Evolutionary conservation across 23 tunicate genomes (phyloP).

Genomic region (Botrylloides violaceus): DNA sequence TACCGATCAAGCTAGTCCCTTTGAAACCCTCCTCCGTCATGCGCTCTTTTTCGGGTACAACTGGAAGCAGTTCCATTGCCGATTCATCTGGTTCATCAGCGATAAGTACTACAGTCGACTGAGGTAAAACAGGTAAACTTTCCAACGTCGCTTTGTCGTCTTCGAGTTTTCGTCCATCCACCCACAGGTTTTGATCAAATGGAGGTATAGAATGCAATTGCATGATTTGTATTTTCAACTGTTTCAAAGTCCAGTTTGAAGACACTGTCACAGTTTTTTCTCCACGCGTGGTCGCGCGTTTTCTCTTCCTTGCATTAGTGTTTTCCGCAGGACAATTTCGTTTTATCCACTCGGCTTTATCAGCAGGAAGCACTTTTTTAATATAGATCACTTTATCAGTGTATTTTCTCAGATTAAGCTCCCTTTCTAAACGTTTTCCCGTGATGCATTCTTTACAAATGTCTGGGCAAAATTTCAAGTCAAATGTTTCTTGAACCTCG

Average conservation of each 20-base stretch:
- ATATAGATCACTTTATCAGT: slow-evolving; percentile 40
- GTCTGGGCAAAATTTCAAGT: slow-evolving; percentile 26
- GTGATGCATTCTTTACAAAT: slow-evolving; percentile 53
- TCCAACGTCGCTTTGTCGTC: slow-evolving; percentile 47
- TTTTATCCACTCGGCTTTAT: not conserved
- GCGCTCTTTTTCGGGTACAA: slow-evolving; percentile 30
- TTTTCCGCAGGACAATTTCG: not conserved
- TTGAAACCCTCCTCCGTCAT: slow-evolving; percentile 68
- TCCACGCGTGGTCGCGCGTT: slow-evolving; percentile 31
- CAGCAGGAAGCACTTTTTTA: slow-evolving; percentile 20
- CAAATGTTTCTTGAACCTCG: not conserved
- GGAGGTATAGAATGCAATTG: slow-evolving; percentile 62
- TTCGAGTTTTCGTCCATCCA: slow-evolving; percentile 24
- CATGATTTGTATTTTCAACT: slow-evolving; percentile 71
- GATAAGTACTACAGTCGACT: slow-evolving; percentile 30
- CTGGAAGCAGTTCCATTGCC: slow-evolving; percentile 9
- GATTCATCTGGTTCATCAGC: slow-evolving; percentile 56
- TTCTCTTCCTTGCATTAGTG: slow-evolving; percentile 1
- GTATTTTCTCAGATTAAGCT: slow-evolving; percentile 25
- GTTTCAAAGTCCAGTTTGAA: slow-evolving; percentile 56
- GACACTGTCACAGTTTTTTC: slow-evolving; percentile 59
- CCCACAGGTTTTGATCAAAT: slow-evolving; percentile 82
- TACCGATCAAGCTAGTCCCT: slow-evolving; percentile 39
- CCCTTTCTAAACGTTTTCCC: slow-evolving; percentile 19
- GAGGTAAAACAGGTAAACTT: slow-evolving; percentile 35